Evolutionary conservation across 2,113 vertebrate species (phyloP), one percentile per base, ranked within the genome.

Genomic region (Sinocyclocheilus anshuiensis): DNA sequence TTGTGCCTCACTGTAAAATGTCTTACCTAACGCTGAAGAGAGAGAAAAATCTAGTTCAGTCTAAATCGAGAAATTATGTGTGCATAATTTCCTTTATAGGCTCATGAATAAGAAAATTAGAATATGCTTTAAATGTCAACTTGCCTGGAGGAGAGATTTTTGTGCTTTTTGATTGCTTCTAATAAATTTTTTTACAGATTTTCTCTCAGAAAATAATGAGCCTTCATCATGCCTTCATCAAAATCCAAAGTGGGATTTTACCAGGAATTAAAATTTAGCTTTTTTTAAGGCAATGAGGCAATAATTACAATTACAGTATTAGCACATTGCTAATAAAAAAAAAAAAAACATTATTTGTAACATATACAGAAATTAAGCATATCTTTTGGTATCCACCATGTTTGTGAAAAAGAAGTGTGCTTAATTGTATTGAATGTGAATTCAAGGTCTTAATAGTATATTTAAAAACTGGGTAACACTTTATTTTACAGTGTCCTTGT

Each of bases 1-100:
- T 33, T 55, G 76, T 77, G 26, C 76, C 22, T 77, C 69, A 72
- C 36, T 6, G 20, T 77, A 33, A 77, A 26, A 77, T 77, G 26
- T 53, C 48, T 77, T 55, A 26, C 45, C 67, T 71, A 36, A 36
- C 1, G 16, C 18, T 12, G 22, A 61, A 61, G 57, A 61, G 57
- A 61, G 22, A 61, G 57, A 10, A 61, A 61, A 61, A n/a, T n/a
- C 55, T 57, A 20, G 53, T 20, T 1, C 22, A 61, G 8, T 61
- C 57, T 61, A 61, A 22, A n/a, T n/a, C 22, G 8, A n/a, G 57
- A 61, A 61, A 61, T 61, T 0, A 59, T 22, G 20, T n/a, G 6
- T 59, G 55, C 18, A 59, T 59, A 22, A 59, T 59, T 59, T 59
- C 20, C 57, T 72, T 72, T 74, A 42, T 5, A n/a, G 20, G 36